Percentiles rank a stretch among this genome's conserved stretches.
These are phyloP conservation scores for Peromyscus polionotus DNA, from an alignment of 2,113 vertebrate genomes.

Conservation along the genomic window DNA sequence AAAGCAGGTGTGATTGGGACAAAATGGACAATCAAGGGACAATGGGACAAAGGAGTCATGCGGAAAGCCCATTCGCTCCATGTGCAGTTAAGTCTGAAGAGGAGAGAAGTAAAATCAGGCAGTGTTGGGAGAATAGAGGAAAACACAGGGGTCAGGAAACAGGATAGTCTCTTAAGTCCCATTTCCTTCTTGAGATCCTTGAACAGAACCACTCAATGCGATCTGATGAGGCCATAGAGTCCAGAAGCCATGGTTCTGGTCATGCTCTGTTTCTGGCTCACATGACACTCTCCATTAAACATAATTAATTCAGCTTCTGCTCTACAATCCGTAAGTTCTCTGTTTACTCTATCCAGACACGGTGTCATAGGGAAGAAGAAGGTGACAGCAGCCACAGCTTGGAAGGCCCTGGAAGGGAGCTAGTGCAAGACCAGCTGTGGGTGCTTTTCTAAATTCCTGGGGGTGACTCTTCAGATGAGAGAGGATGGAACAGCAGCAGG, in stretches of 20 bases:
- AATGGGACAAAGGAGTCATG: neutral
- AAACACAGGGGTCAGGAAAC: neutral
- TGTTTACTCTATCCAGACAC: neutral
- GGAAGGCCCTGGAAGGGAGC: neutral
- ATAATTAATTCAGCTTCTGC: neutral
- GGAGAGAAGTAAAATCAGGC: neutral
- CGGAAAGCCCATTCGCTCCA: neutral
- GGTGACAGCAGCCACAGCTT: rapidly evolving
- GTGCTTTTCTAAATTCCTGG: neutral
- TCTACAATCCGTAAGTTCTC: neutral
- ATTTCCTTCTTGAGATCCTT: neutral
- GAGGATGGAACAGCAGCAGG: neutral
- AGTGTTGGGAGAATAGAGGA: neutral
- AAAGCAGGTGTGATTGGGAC: neutral
- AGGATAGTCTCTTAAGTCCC: neutral
- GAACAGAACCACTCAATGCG: neutral
- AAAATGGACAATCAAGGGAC: neutral
- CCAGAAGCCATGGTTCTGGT: neutral
- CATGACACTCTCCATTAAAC: neutral
- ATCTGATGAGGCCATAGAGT: neutral
- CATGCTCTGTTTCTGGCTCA: neutral
- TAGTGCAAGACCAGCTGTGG: neutral
- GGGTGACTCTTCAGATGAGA: neutral
- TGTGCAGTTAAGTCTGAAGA: neutral
- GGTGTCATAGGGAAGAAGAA: rapidly evolving